Evolutionary conservation across 2,888 invertebrate genomes (phyloP).

Genomic region (Lymantria monacha): DNA sequence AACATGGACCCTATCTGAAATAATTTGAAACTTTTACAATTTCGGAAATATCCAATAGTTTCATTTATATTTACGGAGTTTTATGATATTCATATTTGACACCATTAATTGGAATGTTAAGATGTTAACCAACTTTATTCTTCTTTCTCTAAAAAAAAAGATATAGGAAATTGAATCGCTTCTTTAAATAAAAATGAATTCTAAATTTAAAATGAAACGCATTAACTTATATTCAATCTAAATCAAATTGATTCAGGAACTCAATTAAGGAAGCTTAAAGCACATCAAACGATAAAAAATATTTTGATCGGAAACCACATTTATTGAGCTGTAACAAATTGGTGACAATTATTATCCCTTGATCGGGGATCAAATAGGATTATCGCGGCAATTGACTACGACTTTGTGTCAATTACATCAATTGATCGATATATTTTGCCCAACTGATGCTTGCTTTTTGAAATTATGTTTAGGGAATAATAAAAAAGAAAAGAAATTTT

Average conservation of each 20-base stretch:
- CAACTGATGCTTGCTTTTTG: neutral
- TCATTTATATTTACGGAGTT: too few relatives aligned
- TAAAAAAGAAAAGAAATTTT: too few relatives aligned
- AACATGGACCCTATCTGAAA: too few relatives aligned
- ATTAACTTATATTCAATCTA: conserved; percentile 2
- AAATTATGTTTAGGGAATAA: neutral
- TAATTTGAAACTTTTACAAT: too few relatives aligned
- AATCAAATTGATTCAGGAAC: neutral
- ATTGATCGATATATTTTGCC: conserved; percentile 2
- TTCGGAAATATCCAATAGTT: too few relatives aligned
- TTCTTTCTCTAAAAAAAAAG: too few relatives aligned
- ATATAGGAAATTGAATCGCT: too few relatives aligned
- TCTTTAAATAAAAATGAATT: neutral
- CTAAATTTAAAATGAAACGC: neutral
- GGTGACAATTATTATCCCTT: conserved; percentile 23
- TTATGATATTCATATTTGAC: too few relatives aligned
- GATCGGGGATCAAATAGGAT: conserved; percentile 32
- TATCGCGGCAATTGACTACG: conserved; percentile 24
- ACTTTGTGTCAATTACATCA: conserved; percentile 28
- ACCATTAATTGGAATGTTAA: too few relatives aligned
- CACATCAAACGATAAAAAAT: conserved; percentile 5
- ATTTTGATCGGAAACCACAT: conserved; percentile 14
- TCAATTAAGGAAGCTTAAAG: neutral
- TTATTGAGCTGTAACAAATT: conserved; percentile 19
- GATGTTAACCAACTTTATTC: too few relatives aligned